Evolutionary conservation across 2,888 invertebrate genomes (phyloP), one percentile per base, ranked within the genome.

Genomic region (Acrobeloides nanus): DNA sequence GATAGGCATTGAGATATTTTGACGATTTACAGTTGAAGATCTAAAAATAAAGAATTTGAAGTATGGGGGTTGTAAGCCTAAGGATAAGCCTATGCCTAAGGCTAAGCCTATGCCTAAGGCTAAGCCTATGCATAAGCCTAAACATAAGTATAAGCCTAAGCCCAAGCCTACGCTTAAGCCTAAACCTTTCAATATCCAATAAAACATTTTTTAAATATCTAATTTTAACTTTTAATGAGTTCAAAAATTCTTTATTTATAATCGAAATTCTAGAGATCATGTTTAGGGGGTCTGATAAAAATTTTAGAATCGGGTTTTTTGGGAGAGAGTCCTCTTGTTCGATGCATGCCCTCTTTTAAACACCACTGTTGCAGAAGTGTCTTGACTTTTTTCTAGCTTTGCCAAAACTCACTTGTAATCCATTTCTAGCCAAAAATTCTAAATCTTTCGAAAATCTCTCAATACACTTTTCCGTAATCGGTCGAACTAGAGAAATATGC

Each of bases 401-500:
- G n/a, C n/a, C 8, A 4, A 21, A 10, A 25, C 38, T 25, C 31
- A 62, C 57, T 45, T 57, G 57, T 20, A 57, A 33, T 3, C 57
- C 51, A 12, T 32, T 41, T 8, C 49, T 32, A 31, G 46, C 46
- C 26, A 57, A 32, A 31, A 38, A 51, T 12, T 46, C 51, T 15
- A 57, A 41, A 37, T 59, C 59, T 26, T 46, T 50, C 21, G 47
- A 38, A 39, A 59, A 55, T 15, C 61, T 44, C 8, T 46, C 39
- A 20, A 38, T 15, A n/a, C n/a, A 42, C 7, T 32, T 23, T 23
- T 41, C 27, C 10, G 25, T 29, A 10, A 59, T 20, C 20, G 89
- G 88, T 10, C 89, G 81, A 20, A 79, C 78, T 44, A 92, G 82
- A 57, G 87, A 84, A 2, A 87, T 82, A 75, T 92, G 89, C 27